Base-by-base conservation (phyloP, 2,113 vertebrate genomes). In the Puffinus mauretanicus region DNA sequence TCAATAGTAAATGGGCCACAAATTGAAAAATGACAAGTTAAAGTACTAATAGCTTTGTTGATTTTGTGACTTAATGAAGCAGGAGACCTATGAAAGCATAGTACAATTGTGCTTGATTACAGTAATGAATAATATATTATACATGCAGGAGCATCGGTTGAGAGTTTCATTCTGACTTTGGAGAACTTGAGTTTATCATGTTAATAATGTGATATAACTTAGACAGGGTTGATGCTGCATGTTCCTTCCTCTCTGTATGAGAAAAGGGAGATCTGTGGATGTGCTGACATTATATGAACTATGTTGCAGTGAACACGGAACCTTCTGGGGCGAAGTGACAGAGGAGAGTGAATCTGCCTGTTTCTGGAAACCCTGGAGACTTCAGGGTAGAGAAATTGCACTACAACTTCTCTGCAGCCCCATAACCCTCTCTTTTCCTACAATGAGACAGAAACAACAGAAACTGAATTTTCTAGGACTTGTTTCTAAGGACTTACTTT, bases 61-160 rank as follows among this genome's bases (percentile, higher is more conserved):
- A 88, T 88, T 90, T 88, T 75, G 58, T 85, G 46, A 85, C 60
- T 90, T 94, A 92, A 78, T 47, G 65, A 94, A 85, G 60, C 61
- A 57, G 73, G 34, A 85, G 40, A 77, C 32, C 44, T 83, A 61
- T n/a, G 29, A 90, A 95, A 90, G n/a, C 40, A 73, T 38, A 51
- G 36, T 52, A 32, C 9, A 66, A 66, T 61, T 17, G 21, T 26
- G 11, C 61, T 82, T 79, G 40, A 61, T 82, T 70, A 49, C n/a
- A 65, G 61, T 47, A 85, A 79, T 66, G 29, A 90, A 85, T 73
- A 10, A 38, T 57, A 4, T 16, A 27, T 51, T 60, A 30, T 24
- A 73, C 11, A 55, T 4, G 9, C 24, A 75, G 36, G 40, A 92
- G 29, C 19, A 88, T 25, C 34, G 57, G 46, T 34, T 87, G 27